Evolutionary conservation across 1,140 invertebrate genomes (phyloP).

Genomic region (Macrobrachium rosenbergii): DNA sequence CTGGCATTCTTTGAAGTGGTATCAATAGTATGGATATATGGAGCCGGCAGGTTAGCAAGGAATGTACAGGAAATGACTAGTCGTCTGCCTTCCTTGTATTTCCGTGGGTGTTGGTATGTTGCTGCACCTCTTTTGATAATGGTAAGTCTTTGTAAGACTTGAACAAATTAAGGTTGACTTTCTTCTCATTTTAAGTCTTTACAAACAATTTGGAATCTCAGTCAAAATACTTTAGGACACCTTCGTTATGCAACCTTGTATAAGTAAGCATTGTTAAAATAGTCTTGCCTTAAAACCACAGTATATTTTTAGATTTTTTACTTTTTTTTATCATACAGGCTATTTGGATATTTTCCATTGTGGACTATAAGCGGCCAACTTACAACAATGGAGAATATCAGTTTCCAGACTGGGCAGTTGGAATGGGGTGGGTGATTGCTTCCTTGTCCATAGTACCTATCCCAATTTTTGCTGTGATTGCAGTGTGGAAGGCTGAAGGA

Average conservation of each 20-base stretch:
- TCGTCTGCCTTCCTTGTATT: slow-evolving; percentile 81
- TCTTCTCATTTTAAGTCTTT: no score
- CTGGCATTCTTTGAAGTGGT: slow-evolving; percentile 93
- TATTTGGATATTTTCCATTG: slow-evolving; percentile 88
- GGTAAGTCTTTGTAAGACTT: slow-evolving; percentile 72
- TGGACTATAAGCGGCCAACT: slow-evolving; percentile 86
- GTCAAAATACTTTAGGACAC: no score
- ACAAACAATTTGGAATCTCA: no score
- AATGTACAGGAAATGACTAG: slow-evolving; percentile 93
- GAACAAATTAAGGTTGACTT: no score
- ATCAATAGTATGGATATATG: slow-evolving; percentile 92
- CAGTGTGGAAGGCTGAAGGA: slow-evolving; percentile 76
- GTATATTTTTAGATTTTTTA: no score
- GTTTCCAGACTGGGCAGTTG: slow-evolving; percentile 88
- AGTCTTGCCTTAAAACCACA: no score
- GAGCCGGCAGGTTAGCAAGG: slow-evolving; percentile 81
- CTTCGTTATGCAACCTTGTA: no score
- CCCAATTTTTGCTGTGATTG: slow-evolving; percentile 83
- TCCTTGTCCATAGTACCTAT: slow-evolving; percentile 87
- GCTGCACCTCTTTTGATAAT: slow-evolving; percentile 85
- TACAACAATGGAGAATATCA: slow-evolving; percentile 80
- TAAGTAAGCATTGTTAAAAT: no score
- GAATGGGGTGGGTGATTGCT: slow-evolving; percentile 88
- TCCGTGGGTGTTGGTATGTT: slow-evolving; percentile 87
- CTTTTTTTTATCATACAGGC: slow-evolving; percentile 73